Evolutionary conservation across 2,888 invertebrate species (phyloP), one percentile per base, ranked within the genome.

Genomic region (Scaptomyza caliginosa): DNA sequence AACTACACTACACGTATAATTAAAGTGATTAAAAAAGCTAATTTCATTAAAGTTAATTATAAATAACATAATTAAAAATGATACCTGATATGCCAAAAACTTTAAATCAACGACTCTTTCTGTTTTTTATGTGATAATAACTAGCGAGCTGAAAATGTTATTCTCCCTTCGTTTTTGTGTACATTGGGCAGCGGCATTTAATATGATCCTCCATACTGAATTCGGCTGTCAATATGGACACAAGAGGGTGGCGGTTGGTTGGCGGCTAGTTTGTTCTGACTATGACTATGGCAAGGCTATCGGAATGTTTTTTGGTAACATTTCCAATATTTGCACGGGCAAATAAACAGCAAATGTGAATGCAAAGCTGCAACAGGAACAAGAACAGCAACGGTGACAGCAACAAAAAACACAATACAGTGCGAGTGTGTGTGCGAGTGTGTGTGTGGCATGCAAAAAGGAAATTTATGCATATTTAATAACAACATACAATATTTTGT

Each of bases 391-490:
- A 36, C 50, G 55, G 17, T 43, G 66, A 71, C 28, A 60, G 32
- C 24, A 67, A 24, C 54, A 40, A 46, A 19, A 50, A 30, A 54
- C 39, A 38, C 16, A 3, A 3, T 8, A 4, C 16, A 21, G 21
- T 21, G 21, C 4, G 21, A 3, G 21, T 16, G 34, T 16, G 32
- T 32, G 5, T 32, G 5, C n/a, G 30, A n/a, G 30, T 30, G 32
- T 32, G 8, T 34, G 34, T 59, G 59, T 39, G 60, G 67, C 72
- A 69, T 38, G 46, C 56, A 74, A 69, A 82, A 70, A 77, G 69
- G 56, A 77, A 84, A 84, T 75, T 84, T 82, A 83, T 82, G 83
- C 81, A 82, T 83, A 82, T 82, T 82, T 82, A 82, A 82, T 82
- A 82, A 74, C 63, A 83, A 81, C 78, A 81, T 67, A 50, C 71